Conservation (phyloP, 2,888 invertebrate genomes). For the Dryomyza anilis region DNA sequence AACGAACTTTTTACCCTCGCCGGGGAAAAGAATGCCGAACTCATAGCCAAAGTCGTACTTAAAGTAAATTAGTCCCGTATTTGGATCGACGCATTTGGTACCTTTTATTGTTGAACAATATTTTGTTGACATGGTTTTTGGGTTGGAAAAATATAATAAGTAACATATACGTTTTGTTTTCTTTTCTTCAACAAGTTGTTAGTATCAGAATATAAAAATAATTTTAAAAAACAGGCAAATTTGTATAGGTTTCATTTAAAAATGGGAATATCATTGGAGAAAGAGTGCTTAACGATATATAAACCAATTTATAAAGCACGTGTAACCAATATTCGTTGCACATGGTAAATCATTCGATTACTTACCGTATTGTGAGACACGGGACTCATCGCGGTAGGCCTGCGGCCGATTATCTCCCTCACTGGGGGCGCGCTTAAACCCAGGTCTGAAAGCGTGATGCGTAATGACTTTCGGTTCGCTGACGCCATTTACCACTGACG, state of each 20-base stretch:
- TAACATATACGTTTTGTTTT: too few relatives aligned
- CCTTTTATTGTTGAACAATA: slow-evolving; percentile 61
- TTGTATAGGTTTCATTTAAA: too few relatives aligned
- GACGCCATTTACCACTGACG: slow-evolving; percentile 29
- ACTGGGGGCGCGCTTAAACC: slow-evolving; percentile 58
- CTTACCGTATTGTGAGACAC: slow-evolving; percentile 75
- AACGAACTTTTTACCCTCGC: slow-evolving; percentile 66
- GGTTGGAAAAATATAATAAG: too few relatives aligned
- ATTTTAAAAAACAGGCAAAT: not conserved
- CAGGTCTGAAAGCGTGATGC: slow-evolving; percentile 55
- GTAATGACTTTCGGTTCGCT: slow-evolving; percentile 29
- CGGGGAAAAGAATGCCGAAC: slow-evolving; percentile 75
- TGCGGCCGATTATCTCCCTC: slow-evolving; percentile 65
- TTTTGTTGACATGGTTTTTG: too few relatives aligned
- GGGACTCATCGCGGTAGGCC: slow-evolving; percentile 73
- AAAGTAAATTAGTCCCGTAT: slow-evolving; percentile 78
- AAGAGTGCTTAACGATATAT: not conserved
- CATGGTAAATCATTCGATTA: slow-evolving; percentile 29
- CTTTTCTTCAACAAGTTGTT: not conserved
- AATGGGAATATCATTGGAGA: not conserved
- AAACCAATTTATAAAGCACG: too few relatives aligned
- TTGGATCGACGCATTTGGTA: slow-evolving; percentile 77
- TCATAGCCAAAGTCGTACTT: slow-evolving; percentile 83
- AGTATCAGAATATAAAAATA: too few relatives aligned
- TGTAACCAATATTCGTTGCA: too few relatives aligned